phyloP scores from a whole-genome alignment of 2,797 vertebrate species.

The Carapus acus region DNA sequence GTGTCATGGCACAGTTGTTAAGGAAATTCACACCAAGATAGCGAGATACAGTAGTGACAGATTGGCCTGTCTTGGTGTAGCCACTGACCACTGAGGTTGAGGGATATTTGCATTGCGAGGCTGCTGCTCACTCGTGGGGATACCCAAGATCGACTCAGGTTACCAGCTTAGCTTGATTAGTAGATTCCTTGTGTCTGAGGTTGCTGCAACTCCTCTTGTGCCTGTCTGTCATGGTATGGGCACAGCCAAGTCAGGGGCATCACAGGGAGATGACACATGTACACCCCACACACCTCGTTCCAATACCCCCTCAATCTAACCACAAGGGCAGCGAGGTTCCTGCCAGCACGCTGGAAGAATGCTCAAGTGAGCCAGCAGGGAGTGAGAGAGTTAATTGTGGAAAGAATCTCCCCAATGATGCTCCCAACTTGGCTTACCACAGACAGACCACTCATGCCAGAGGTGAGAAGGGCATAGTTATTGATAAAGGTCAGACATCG shows the following conservation, averaged over 20 bases:
- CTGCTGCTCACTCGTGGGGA: no score
- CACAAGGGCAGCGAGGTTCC: conserved; percentile 47
- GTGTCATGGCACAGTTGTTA: no score
- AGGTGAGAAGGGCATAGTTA: background rate
- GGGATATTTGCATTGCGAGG: no score
- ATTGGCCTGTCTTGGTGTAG: no score
- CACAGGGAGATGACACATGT: conserved; percentile 8
- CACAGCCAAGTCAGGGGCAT: conserved; percentile 28
- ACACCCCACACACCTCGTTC: conserved; percentile 17
- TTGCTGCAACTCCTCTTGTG: conserved; percentile 26
- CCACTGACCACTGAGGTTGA: no score
- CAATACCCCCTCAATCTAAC: conserved; percentile 44
- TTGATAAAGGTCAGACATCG: background rate
- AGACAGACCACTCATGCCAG: conserved; percentile 7
- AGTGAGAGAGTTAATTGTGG: conserved; percentile 67
- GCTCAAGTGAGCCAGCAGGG: conserved; percentile 57
- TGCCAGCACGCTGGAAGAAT: conserved; percentile 61
- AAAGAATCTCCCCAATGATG: conserved; percentile 68
- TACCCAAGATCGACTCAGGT: conserved; percentile 37
- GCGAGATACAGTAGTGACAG: no score
- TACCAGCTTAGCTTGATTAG: conserved; percentile 27
- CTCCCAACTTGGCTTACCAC: conserved; percentile 52
- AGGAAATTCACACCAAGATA: no score
- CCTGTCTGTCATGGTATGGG: conserved; percentile 15
- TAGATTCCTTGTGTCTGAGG: conserved; percentile 44